Conservation (phyloP, 2,797 vertebrate species). For the Anguilla anguilla region DNA sequence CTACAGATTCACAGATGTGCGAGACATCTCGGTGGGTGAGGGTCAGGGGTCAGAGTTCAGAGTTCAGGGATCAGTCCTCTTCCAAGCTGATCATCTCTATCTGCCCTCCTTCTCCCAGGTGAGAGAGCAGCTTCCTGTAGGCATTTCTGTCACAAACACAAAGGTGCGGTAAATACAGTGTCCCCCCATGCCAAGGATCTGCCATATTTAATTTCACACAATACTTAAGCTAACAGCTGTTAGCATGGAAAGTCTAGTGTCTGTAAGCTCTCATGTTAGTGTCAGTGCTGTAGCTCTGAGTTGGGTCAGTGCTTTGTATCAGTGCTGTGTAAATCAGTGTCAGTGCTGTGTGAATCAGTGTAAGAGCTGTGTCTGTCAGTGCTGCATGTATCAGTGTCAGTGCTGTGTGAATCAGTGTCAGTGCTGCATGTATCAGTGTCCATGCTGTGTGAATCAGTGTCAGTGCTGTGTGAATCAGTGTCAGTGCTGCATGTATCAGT, state of each 20-base stretch:
- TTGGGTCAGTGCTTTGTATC: neutral
- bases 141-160: slow-evolving; percentile 76
- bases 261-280: neutral
- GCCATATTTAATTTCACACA: neutral
- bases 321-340: neutral
- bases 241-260: neutral
- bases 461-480: neutral
- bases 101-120: slow-evolving; percentile 84
- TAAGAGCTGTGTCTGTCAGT: neutral
- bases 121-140: slow-evolving; percentile 85
- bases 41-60: slow-evolving; percentile 44
- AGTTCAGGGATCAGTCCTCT: slow-evolving; percentile 63
- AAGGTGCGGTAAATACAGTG: neutral
- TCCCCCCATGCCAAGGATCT: neutral
- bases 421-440: neutral
- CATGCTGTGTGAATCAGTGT: neutral
- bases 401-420: neutral
- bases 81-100: slow-evolving; percentile 85
- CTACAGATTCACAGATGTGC: neutral
- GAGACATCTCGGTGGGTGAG: neutral
- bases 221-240: neutral
- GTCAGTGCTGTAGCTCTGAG: neutral
- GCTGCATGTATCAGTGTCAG: neutral
- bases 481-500: neutral
- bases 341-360: neutral